A percentile compares a stretch with the other conserved stretches of the same genome.
Conservation (phyloP, 2,113 vertebrate genomes). For the Spermophilus dauricus region DNA sequence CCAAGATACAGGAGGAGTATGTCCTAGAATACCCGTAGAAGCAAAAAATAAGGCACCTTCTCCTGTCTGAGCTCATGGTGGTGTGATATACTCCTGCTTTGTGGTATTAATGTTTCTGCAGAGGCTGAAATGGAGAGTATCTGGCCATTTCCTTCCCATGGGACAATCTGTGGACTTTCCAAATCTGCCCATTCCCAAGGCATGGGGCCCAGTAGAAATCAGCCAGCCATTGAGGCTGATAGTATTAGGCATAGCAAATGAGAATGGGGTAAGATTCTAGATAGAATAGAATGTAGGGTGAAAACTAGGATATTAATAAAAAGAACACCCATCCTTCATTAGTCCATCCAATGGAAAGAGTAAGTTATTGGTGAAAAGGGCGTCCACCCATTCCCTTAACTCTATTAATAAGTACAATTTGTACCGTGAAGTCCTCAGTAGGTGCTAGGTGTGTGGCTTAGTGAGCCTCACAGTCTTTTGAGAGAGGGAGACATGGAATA, state of each 20-base stretch:
- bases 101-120: neutral
- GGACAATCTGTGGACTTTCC: neutral
- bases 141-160: neutral
- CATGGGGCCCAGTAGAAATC: neutral
- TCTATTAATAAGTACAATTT: neutral
- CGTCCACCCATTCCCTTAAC: neutral
- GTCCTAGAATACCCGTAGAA: neutral
- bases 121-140: neutral
- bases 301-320: neutral
- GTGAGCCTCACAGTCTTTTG: neutral
- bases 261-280: fast-evolving
- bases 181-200: too few relatives aligned
- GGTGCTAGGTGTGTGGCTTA: neutral
- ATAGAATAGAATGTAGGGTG: neutral
- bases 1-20: neutral
- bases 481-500: neutral
- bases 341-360: too few relatives aligned
- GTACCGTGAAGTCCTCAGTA: neutral
- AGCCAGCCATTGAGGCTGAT: neutral
- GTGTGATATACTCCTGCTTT: neutral
- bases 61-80: neutral
- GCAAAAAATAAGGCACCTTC: neutral
- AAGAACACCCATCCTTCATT: neutral
- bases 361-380: neutral
- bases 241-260: neutral